Conservation (phyloP, 2,797 vertebrate species). For the Siniperca obscura region DNA sequence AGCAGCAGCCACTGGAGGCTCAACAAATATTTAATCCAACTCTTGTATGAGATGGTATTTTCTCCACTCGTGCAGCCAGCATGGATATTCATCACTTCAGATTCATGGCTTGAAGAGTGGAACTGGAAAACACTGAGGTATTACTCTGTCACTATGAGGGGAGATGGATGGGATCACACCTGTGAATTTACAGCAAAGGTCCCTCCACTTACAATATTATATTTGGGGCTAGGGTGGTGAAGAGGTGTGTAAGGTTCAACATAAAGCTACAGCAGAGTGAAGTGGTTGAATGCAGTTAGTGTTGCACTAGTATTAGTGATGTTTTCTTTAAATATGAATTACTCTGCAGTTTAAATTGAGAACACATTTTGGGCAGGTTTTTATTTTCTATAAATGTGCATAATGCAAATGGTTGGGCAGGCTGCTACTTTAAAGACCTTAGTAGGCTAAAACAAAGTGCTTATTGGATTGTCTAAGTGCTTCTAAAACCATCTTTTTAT, state of each 20-base stretch:
- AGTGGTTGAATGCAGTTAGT: neutral
- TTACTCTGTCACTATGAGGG: constrained; percentile 4
- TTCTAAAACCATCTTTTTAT: neutral
- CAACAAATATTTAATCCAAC: constrained; percentile 37
- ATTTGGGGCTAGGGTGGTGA: neutral
- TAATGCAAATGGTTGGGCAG: neutral
- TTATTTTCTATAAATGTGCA: neutral
- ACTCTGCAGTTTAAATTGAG: neutral
- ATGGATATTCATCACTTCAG: constrained; percentile 30
- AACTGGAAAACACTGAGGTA: constrained; percentile 32
- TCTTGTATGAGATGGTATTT: constrained; percentile 28
- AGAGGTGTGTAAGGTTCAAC: neutral
- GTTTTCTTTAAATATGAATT: neutral
- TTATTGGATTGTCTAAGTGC: neutral
- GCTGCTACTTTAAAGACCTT: neutral
- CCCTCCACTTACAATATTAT: neutral
- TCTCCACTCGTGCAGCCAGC: neutral
- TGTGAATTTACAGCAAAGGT: constrained; percentile 20
- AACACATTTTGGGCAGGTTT: neutral
- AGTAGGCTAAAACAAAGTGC: neutral
- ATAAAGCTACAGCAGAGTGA: neutral
- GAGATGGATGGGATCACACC: neutral
- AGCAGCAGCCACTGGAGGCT: constrained; percentile 25
- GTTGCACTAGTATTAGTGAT: neutral
- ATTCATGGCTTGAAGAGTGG: constrained; percentile 24